phyloP scores from a whole-genome alignment of 2,113 vertebrate species.

The Neodon shergylaensis region DNA sequence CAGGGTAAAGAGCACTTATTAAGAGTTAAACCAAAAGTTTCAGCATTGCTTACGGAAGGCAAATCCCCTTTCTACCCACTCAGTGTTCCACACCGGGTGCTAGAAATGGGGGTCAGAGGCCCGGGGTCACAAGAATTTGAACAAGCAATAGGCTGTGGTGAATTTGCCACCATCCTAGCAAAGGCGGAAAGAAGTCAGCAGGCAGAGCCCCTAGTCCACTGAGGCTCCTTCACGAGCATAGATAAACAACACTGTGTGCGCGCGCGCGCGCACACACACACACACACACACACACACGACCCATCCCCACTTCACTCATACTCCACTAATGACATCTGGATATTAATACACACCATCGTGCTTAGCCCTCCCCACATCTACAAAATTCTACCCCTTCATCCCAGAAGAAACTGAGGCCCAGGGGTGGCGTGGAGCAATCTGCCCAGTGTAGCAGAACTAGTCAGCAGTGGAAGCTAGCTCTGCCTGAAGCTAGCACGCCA shows the following conservation, averaged over 20 bases:
- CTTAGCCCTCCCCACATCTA: neutral
- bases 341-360: neutral
- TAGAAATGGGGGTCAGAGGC: neutral
- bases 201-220: neutral
- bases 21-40: neutral
- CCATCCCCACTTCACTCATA: neutral
- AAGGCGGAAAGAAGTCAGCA: neutral
- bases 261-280: too few relatives aligned
- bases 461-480: neutral
- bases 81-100: fast-evolving
- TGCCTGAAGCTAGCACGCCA: neutral
- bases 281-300: too few relatives aligned
- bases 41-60: neutral
- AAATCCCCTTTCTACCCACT: too few relatives aligned
- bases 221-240: neutral
- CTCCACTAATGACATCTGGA: too few relatives aligned
- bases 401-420: neutral
- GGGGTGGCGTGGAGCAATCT: neutral
- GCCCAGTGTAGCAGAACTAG: neutral
- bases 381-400: neutral
- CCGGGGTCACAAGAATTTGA: neutral
- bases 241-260: fast-evolving
- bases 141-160: neutral
- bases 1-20: neutral
- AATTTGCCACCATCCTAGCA: too few relatives aligned